Base-by-base conservation (phyloP, 2,888 invertebrate genomes). In the Rhorus exstirpatorius region DNA sequence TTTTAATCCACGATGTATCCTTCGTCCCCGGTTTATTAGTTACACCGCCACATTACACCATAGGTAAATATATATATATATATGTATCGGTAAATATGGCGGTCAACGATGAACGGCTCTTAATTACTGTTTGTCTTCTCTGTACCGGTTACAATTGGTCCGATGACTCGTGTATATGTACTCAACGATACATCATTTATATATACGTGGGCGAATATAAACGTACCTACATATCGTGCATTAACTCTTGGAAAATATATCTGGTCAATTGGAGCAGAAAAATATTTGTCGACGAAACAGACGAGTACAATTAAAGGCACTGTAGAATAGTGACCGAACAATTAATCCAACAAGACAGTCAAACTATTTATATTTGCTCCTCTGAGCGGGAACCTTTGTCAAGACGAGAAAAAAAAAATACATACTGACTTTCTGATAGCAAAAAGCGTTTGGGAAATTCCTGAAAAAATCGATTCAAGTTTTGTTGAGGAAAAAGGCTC, bases 51-150 rank as follows among this genome's bases (percentile, higher is more conserved):
- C n/a, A n/a, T n/a, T 24, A 24, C 12, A 4, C 19, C 31, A 21
- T 46, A 12, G 19, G 6, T 44, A 3, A 7, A 41, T 7, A 17
- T 8, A n/a, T 44, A 17, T 17, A 4, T 46, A 1, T 44, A 7
- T 71, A 17, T 71, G 8, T 44, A 76, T 80, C 68, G 49, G 77
- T 71, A 79, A 84, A 82, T 60, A 81, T 83, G 72, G 75, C 75
- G 82, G 83, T 77, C 83, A 81, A 58, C 81, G 84, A 86, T 84
- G 84, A 87, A 84, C 79, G 85, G 81, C 83, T 86, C 84, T n/a
- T 89, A 88, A 90, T 89, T 89, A 87, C 83, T 85, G 87, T 85
- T 88, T 89, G 87, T 86, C 86, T 78, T 83, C 75, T 77, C 58
- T 74, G 46, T 49, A 19, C 81, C 58, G 14, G 65, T 44, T 72